Evolutionary conservation across 1,140 invertebrate species (phyloP), one percentile per base, ranked within the genome.

Genomic region (Phortica variegata): DNA sequence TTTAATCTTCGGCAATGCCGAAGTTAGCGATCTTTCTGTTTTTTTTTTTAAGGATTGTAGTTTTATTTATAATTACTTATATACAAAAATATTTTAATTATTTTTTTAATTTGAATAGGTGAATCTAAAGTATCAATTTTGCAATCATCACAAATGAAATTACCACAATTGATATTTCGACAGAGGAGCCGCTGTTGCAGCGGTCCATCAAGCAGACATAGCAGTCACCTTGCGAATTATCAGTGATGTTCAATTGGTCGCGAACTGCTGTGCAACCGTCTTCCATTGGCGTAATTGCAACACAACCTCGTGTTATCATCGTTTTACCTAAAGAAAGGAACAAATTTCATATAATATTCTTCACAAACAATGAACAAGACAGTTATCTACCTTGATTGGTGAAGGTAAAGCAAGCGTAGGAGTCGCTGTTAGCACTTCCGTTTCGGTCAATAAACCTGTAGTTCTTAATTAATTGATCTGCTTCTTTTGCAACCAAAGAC

Each of bases 161-260:
- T 26, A 39, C 20, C 3, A 42, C 2, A 3, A 37, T 17, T 10
- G 51, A 53, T 8, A 49, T 3, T 8, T 46, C 4, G 2, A 49
- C 1, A 10, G 29, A 17, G 23, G 56, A 43, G 50, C 62, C 59
- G 21, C 70, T 51, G 34, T 73, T 73, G 40, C 71, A 73, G 2
- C 26, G 33, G 42, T 68, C 47, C 5, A 33, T 50, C 26, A 54
- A 17, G 10, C 71, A 73, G 15, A 53, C 42, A 7, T 60, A 9
- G 29, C 71, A 73, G 2, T 55, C 32, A 5, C 16, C 37, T 5
- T n/a, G 16, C 3, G 51, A 32, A 16, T 48, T 12, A 10, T 18
- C 45, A 0, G 47, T 26, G 5, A 60, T 15, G 0, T 2, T 13
- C 0, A 65, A 41, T 4, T 57, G n/a, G 0, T 39, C 10, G 4